These are phyloP conservation scores for Phyllotreta striolata DNA, from an alignment of 2,888 invertebrate species.

Conservation along the genomic window DNA sequence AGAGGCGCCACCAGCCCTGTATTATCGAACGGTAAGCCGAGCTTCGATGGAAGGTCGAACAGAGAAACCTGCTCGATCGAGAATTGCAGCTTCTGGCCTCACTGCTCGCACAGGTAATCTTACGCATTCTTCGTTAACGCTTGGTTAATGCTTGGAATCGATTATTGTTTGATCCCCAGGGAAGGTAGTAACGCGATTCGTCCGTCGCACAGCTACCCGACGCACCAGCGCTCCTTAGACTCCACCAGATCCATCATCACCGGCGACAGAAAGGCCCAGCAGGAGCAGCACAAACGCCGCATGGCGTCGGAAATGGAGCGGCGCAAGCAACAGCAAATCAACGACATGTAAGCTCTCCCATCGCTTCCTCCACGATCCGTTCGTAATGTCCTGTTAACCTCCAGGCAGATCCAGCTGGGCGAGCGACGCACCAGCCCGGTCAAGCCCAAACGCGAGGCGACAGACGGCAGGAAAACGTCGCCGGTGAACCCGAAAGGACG, in stretches of 20 bases:
- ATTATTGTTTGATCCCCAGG: slow-evolving; percentile 42
- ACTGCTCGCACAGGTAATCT: slow-evolving; percentile 63
- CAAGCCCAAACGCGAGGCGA: slow-evolving; percentile 38
- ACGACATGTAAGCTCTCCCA: slow-evolving; percentile 26
- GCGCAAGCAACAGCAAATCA: slow-evolving; percentile 36
- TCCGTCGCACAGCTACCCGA: slow-evolving; percentile 66
- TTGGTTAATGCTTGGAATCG: not conserved
- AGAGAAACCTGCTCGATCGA: slow-evolving; percentile 63
- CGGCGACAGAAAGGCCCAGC: slow-evolving; percentile 38
- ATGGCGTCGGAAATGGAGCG: slow-evolving; percentile 38
- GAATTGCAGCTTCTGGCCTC: slow-evolving; percentile 72
- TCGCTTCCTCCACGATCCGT: slow-evolving; percentile 21
- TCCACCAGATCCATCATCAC: slow-evolving; percentile 33
- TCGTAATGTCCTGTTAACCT: slow-evolving; percentile 5
- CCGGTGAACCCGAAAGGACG: slow-evolving; percentile 48
- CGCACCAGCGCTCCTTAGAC: slow-evolving; percentile 62
- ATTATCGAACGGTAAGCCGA: slow-evolving; percentile 51
- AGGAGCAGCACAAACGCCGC: slow-evolving; percentile 44
- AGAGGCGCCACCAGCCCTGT: slow-evolving; percentile 63
- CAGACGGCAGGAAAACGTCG: slow-evolving; percentile 41
- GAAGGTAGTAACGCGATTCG: slow-evolving; percentile 59
- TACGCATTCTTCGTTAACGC: not conserved
- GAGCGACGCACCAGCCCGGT: slow-evolving; percentile 48
- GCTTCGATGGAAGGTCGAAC: slow-evolving; percentile 34
- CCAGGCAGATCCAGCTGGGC: slow-evolving; percentile 6